Evolutionary conservation across 2,888 invertebrate genomes (phyloP).

Genomic region (Tyria jacobaeae): DNA sequence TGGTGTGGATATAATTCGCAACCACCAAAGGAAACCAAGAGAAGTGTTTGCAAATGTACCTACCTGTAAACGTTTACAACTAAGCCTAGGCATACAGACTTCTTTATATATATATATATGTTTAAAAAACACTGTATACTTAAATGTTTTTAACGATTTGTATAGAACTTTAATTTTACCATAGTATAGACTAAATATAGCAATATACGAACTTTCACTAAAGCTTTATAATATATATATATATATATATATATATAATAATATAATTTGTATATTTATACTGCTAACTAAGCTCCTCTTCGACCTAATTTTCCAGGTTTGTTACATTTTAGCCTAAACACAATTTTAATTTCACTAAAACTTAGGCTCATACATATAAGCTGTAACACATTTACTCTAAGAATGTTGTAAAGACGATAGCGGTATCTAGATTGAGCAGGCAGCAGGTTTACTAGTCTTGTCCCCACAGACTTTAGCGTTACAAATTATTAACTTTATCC

Average conservation of each 20-base stretch:
- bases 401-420: slow-evolving; percentile 44
- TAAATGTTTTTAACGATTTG: slow-evolving; percentile 17
- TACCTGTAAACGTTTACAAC: neutral
- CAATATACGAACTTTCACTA: slow-evolving; percentile 46
- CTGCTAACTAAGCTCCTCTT: slow-evolving; percentile 35
- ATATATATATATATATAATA: slow-evolving; percentile 15
- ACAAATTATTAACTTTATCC: slow-evolving; percentile 36
- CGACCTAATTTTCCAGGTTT: slow-evolving; percentile 29
- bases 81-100: no score
- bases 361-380: slow-evolving; percentile 21
- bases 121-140: neutral
- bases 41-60: neutral
- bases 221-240: slow-evolving; percentile 27
- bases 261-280: slow-evolving; percentile 13
- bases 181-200: slow-evolving; percentile 34
- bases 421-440: slow-evolving; percentile 46
- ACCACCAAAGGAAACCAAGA: neutral
- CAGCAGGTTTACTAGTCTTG: slow-evolving; percentile 44
- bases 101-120: no score
- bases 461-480: slow-evolving; percentile 34
- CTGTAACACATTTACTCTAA: slow-evolving; percentile 38
- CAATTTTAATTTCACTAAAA: slow-evolving; percentile 8
- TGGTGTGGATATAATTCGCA: neutral
- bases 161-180: slow-evolving; percentile 41
- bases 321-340: slow-evolving; percentile 24